A percentile compares a stretch with the other conserved stretches of the same genome.
Conservation (phyloP, 2,113 vertebrate genomes). For the Vulpes lagopus region DNA sequence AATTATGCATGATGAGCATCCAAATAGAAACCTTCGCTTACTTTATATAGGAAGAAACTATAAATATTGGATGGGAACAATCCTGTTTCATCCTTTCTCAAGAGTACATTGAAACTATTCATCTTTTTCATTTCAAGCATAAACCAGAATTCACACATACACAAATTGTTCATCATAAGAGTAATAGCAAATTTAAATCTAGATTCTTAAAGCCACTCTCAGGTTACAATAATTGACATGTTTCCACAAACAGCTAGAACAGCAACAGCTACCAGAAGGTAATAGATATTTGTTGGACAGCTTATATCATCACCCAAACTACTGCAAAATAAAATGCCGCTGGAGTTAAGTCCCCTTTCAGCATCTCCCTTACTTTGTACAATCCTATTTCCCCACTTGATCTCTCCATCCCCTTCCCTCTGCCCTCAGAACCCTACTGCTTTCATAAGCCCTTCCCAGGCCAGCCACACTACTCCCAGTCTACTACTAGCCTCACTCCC, state of each 20-base stretch:
- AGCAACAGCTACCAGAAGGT: background rate
- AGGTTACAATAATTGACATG: background rate
- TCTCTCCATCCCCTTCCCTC: background rate
- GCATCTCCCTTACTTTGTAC: background rate
- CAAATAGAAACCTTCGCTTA: conserved; percentile 45
- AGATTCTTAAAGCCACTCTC: conserved; percentile 1
- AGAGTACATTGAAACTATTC: background rate
- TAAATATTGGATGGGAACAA: conserved; percentile 38
- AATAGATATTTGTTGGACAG: background rate
- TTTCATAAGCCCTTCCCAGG: background rate
- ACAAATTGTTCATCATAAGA: background rate
- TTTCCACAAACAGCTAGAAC: background rate
- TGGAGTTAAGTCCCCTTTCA: background rate
- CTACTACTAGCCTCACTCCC: background rate
- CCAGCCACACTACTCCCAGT: background rate
- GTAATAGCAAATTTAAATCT: background rate
- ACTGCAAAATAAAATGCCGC: background rate
- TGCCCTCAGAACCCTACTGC: background rate
- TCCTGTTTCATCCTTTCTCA: background rate
- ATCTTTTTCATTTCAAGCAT: conserved; percentile 9
- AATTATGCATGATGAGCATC: background rate
- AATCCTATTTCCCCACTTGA: no score
- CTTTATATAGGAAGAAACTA: conserved; percentile 52
- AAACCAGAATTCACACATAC: background rate
- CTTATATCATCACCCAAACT: background rate